These are phyloP conservation scores for Chlorodrepanis virens DNA, from an alignment of 2,113 vertebrate genomes.

Conservation along the genomic window DNA sequence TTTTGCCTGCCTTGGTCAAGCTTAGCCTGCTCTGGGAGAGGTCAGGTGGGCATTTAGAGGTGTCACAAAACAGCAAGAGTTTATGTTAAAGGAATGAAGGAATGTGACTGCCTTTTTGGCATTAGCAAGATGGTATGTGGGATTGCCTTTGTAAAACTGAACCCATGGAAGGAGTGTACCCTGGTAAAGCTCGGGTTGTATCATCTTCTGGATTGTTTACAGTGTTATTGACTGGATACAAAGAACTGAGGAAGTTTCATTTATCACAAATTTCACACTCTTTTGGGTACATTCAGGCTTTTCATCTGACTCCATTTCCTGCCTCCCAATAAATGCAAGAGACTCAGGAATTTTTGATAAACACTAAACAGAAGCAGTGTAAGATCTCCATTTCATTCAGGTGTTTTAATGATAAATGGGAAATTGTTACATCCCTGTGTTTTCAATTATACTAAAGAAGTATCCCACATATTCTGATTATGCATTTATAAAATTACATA, in stretches of 20 bases:
- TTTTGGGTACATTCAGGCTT: neutral
- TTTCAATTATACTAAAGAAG: neutral
- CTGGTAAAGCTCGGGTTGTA: neutral
- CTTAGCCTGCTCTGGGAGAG: neutral
- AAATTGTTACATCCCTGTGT: neutral
- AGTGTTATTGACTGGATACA: neutral
- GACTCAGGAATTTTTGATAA: neutral
- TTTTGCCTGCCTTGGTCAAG: neutral
- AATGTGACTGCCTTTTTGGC: neutral
- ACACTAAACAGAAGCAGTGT: neutral
- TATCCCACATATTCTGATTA: neutral
- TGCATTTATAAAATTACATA: neutral
- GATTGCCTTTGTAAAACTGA: neutral
- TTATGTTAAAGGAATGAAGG: neutral
- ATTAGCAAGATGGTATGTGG: neutral
- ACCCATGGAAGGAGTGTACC: neutral
- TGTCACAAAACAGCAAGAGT: neutral
- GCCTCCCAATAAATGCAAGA: neutral
- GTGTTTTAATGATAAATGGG: neutral
- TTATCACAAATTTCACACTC: neutral
- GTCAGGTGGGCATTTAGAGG: neutral
- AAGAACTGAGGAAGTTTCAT: neutral
- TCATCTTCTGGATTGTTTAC: neutral
- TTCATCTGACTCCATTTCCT: neutral
- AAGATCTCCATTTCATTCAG: neutral